phyloP scores from a whole-genome alignment of 2,888 invertebrate species.

The Lasioglossum zephyrum region DNA sequence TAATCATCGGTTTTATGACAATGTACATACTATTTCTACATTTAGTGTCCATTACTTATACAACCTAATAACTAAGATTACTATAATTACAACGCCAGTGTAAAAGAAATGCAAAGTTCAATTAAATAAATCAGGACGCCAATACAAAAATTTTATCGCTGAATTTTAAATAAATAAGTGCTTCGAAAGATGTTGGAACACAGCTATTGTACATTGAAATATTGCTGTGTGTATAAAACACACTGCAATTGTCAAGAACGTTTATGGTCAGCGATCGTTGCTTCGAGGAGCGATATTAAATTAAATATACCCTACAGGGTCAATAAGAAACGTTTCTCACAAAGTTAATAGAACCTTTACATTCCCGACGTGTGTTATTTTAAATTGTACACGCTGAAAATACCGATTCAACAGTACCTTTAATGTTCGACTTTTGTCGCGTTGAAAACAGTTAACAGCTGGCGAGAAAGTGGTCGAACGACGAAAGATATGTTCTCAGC shows the following conservation, averaged over 20 bases:
- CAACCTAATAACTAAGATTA: not conserved
- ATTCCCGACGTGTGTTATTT: not conserved
- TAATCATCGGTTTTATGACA: not conserved
- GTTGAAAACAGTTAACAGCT: not conserved
- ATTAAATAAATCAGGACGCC: not conserved
- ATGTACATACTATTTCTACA: not conserved
- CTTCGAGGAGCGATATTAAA: not conserved
- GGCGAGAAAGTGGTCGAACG: not conserved
- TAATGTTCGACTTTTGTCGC: not conserved
- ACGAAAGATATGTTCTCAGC: not conserved
- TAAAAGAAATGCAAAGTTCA: not conserved
- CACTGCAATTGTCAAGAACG: not conserved
- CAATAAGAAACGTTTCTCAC: too few species aligned
- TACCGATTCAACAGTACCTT: not conserved
- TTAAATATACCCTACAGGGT: not conserved
- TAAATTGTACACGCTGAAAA: not conserved
- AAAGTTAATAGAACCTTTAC: too few species aligned
- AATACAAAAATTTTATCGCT: not conserved
- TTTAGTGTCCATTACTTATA: not conserved
- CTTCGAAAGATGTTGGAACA: not conserved
- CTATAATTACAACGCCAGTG: not conserved
- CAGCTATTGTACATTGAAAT: not conserved
- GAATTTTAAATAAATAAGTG: not conserved
- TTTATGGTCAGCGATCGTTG: not conserved
- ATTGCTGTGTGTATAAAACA: not conserved